Conservation (phyloP, 2,888 invertebrate species). For the Amblyjoppa fuscipennis region DNA sequence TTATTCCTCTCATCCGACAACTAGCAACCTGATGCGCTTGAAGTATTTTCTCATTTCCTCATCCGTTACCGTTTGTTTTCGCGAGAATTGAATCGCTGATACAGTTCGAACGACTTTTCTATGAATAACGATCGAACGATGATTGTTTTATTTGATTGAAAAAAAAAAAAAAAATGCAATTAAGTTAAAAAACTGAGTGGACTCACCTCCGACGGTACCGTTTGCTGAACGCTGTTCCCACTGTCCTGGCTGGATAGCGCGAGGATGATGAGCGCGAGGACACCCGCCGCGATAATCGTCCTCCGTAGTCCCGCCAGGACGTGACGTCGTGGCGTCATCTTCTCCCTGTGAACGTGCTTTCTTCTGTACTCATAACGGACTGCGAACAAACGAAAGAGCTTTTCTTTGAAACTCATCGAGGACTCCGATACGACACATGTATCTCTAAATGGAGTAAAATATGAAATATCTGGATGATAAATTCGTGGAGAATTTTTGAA, state of each 20-base stretch:
- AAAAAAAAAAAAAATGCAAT: background rate
- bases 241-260: slow-evolving; percentile 82
- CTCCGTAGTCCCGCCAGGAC: slow-evolving; percentile 82
- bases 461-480: too few relatives aligned
- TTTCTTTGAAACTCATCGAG: background rate
- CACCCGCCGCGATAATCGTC: slow-evolving; percentile 79
- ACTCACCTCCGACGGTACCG: slow-evolving; percentile 79
- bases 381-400: slow-evolving; percentile 68
- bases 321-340: slow-evolving; percentile 84
- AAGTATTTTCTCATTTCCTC: slow-evolving; percentile 15
- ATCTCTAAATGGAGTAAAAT: background rate
- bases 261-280: slow-evolving; percentile 81
- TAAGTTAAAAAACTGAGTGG: background rate
- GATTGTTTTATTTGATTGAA: background rate
- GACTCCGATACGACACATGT: background rate
- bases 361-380: slow-evolving; percentile 84
- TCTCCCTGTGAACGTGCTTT: slow-evolving; percentile 80
- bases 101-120: background rate
- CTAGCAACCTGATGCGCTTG: slow-evolving; percentile 47
- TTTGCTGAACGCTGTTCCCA: slow-evolving; percentile 76
- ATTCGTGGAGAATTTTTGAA: too few relatives aligned
- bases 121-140: background rate
- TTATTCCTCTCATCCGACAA: slow-evolving; percentile 35
- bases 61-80: slow-evolving; percentile 13
- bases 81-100: slow-evolving; percentile 32